Base-by-base conservation (phyloP, 30 jellyfish, hydroid and myxozoan genomes). In the Aurelia coerulea region DNA sequence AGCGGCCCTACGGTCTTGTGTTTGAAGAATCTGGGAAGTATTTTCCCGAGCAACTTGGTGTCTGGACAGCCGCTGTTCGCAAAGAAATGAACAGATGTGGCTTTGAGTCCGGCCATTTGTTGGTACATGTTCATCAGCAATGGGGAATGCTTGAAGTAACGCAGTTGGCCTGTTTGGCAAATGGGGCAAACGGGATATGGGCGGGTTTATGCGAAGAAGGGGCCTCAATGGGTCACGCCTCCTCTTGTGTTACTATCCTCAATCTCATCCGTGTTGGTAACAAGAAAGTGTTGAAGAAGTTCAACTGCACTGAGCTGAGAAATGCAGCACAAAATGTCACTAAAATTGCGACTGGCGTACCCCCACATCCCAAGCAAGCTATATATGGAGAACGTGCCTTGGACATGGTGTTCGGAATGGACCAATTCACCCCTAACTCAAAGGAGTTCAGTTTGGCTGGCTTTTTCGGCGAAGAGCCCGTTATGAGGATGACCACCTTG, bases 181-280 rank as follows among this genome's bases (percentile, higher is more conserved):
- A 88, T 72, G 97, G 97, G 19, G 97, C 97, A 32, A 81, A 88
- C 67, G 97, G 97, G 17, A 79, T 88, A 31, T 88, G 97, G 97
- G 97, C 97, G 16, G 90, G 97, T 19, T 41, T 88, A n/a, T 74
- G 89, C 89, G 92, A 74, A 54, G 97, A 88, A 64, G 97, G 97
- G 1, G 97, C 97, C 2, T 17, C 92, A 11, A 79, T 88, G 97
- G 97, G 97, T 13, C 97, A 88, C 54, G 88, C 97, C 17, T 65
- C 86, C 59, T 88, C 97, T 11, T 35, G 85, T 1, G 76, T 79
- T 18, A 88, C 97, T 13, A 59, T 88, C 14, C 19, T 88, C 71
- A 88, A 88, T 39, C 84, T 88, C 80, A 73, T 88, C 31, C 83
- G 97, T 7, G 65, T 88, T 81, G 97, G 97, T 4, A 88, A 88